A percentile compares a stretch with the other conserved stretches of the same genome.
phyloP scores from a whole-genome alignment of 1,140 invertebrate genomes.

The Drosophila subobscura region DNA sequence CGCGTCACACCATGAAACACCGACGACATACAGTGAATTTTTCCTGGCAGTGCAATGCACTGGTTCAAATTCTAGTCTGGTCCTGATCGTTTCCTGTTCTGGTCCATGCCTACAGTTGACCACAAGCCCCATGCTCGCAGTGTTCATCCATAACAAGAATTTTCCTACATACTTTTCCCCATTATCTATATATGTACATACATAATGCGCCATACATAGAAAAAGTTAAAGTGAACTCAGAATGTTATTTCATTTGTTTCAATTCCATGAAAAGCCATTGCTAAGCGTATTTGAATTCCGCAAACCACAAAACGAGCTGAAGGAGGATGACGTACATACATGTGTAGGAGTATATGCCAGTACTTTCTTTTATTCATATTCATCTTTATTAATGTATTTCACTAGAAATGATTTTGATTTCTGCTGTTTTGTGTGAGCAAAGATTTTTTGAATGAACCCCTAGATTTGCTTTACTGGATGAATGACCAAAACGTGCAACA shows the following conservation, averaged over 20 bases:
- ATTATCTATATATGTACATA: constrained; percentile 17
- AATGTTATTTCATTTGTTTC: neutral
- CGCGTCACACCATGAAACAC: constrained; percentile 42
- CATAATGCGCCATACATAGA: constrained; percentile 11
- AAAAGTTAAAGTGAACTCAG: too few relatives aligned
- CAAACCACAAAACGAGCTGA: too few relatives aligned
- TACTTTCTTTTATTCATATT: neutral
- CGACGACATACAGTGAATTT: constrained; percentile 29
- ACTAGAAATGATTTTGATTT: constrained; percentile 16
- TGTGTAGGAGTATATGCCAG: neutral
- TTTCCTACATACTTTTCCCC: constrained; percentile 17
- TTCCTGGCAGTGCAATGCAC: constrained; percentile 15
- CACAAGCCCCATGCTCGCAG: constrained; percentile 3
- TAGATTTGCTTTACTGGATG: neutral
- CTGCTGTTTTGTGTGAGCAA: neutral
- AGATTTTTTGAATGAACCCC: neutral
- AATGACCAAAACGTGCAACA: constrained; percentile 24
- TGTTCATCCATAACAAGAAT: constrained; percentile 13
- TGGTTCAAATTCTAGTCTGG: neutral
- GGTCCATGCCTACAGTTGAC: constrained; percentile 33
- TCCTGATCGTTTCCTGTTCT: constrained; percentile 14
- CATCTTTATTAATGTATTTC: constrained; percentile 1
- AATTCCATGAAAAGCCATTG: constrained; percentile 3
- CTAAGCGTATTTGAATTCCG: neutral
- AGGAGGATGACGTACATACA: neutral